Percentiles rank a stretch among this genome's conserved stretches.
Conservation (phyloP, 2,113 vertebrate species). For the Nothocercus nigrocapillus region DNA sequence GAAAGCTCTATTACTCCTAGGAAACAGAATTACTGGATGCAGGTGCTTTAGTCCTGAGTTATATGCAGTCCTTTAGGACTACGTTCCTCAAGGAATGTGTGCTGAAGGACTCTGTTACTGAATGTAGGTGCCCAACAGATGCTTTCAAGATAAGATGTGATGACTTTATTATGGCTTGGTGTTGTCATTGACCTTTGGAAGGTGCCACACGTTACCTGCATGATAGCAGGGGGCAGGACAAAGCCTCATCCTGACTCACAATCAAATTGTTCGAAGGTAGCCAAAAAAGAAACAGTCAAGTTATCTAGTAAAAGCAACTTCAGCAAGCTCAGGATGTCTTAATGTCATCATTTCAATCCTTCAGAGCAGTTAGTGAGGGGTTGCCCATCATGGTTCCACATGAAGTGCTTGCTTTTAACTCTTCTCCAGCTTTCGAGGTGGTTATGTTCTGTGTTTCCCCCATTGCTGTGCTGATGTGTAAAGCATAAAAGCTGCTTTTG, state of each 20-base stretch:
- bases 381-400: not conserved
- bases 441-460: not conserved
- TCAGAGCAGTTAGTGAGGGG: not conserved
- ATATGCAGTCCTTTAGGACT: too few species aligned
- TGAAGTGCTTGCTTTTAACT: not conserved
- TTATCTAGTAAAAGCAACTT: not conserved
- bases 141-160: not conserved
- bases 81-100: too few species aligned
- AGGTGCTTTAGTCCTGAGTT: not conserved
- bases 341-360: not conserved
- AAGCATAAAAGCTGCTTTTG: not conserved
- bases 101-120: too few species aligned
- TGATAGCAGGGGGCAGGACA: not conserved
- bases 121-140: not conserved
- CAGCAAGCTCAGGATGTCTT: not conserved
- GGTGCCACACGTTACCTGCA: rapidly evolving
- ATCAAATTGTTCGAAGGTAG: not conserved
- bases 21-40: not conserved
- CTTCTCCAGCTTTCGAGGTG: not conserved
- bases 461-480: not conserved
- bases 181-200: not conserved
- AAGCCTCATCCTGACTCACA: not conserved
- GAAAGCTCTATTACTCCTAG: not conserved
- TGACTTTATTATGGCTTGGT: not conserved
- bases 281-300: not conserved